phyloP scores from a whole-genome alignment of 2,797 vertebrate species.

The Anniella stebbinsi region DNA sequence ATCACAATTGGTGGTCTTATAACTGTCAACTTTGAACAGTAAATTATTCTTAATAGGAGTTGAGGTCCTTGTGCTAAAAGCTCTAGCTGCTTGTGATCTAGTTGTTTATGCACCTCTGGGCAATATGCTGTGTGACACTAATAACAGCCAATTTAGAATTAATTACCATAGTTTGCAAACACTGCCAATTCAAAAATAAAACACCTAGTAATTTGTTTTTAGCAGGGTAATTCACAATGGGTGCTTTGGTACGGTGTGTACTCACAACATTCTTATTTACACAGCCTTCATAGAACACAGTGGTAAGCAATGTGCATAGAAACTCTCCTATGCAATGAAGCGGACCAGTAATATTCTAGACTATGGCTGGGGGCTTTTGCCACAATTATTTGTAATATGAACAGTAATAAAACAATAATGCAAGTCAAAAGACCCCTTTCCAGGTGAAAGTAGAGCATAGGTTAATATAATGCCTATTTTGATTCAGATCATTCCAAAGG shows the following conservation, averaged over 20 bases:
- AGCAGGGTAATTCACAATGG: neutral
- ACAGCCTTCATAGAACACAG: neutral
- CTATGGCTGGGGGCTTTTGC: neutral
- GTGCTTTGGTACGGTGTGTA: neutral
- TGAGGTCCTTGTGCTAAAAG: neutral
- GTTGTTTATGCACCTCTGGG: neutral
- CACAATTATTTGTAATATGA: neutral
- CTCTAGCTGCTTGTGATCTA: neutral
- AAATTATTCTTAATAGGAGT: neutral
- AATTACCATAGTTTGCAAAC: neutral
- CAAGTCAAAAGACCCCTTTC: neutral
- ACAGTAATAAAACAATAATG: neutral
- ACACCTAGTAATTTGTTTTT: constrained; percentile 8
- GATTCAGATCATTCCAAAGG: neutral
- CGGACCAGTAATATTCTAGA: neutral
- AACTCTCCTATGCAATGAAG: neutral
- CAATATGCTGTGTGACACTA: neutral
- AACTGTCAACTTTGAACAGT: fast-evolving
- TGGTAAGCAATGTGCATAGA: neutral
- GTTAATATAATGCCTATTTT: neutral
- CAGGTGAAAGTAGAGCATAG: neutral
- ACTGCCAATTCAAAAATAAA: constrained; percentile 12
- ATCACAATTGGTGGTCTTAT: fast-evolving
- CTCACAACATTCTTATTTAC: neutral
- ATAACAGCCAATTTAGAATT: neutral